phyloP scores from a whole-genome alignment of 2,797 vertebrate genomes.

The Sebastes minor region DNA sequence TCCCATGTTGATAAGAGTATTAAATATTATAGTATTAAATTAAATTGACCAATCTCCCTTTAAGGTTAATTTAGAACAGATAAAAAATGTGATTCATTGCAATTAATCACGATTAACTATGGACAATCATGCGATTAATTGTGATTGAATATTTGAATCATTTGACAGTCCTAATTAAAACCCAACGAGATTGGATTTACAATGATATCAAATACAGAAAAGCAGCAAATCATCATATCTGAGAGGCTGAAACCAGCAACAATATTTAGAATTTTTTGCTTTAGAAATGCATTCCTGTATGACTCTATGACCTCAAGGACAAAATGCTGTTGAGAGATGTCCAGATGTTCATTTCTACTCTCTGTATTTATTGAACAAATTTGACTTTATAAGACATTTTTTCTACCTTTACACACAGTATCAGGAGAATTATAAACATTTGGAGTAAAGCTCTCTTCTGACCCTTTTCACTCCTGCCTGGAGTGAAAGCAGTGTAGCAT shows the following conservation, averaged over 20 bases:
- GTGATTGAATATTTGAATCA: too few species aligned
- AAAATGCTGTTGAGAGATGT: not conserved
- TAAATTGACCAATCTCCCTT: too few species aligned
- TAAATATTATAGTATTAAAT: too few species aligned
- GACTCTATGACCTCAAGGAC: not conserved
- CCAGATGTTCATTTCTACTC: not conserved
- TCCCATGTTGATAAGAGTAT: too few species aligned
- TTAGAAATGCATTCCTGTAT: not conserved
- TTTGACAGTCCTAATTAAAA: not conserved
- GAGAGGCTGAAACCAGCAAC: not conserved
- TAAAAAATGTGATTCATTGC: too few species aligned
- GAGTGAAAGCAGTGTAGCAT: constrained; percentile 53
- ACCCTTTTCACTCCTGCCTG: constrained; percentile 18
- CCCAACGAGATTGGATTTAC: not conserved
- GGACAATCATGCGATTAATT: too few species aligned
- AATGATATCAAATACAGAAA: not conserved
- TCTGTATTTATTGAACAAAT: not conserved
- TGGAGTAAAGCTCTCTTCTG: not conserved
- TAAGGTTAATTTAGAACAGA: too few species aligned
- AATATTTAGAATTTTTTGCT: not conserved
- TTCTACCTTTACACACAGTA: not conserved
- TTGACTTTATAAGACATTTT: not conserved
- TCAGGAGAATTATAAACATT: not conserved
- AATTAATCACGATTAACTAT: not conserved
- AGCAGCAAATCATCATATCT: not conserved